Base-by-base conservation (phyloP, 2,797 vertebrate genomes). In the Vipera ursinii region DNA sequence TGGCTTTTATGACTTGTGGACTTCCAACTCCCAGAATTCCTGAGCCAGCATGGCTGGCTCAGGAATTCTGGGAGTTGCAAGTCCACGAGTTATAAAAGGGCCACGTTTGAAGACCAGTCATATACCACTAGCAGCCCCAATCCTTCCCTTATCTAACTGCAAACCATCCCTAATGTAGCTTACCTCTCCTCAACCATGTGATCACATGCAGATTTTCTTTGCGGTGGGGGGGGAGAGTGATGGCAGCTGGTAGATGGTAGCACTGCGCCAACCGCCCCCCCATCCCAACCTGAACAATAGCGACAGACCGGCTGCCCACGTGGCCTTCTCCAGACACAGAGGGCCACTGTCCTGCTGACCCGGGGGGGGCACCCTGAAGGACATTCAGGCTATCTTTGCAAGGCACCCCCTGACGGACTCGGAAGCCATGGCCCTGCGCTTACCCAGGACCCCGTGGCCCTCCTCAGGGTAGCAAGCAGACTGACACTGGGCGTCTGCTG, bases 341-440 rank as follows among this genome's bases (percentile, higher is more conserved):
- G 1, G 28, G 48, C 88, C 48, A 57, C 91, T 86, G 88, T 86
- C 17, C 9, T 6, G 26, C 24, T 0, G 3, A 28, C 57, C 38
- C 6, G 3, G 15, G 9, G 26, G 59, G 87, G 32, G 15, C 65
- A 73, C 14, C 5, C 6, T 73, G 32, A 1, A 73, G 69, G 69
- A 38, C 5, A 17, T 20, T 8, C 32, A 8, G 32, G 15, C 69
- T 0, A 38, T 8, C 15, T 73, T 3, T 3, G 0, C n/a, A 7
- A n/a, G 26, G 51, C 8, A 2, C 0, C 51, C 51, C 2, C 15
- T 20, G n/a, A 3, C 0, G 2, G 2, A 17, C 14, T 20, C 17
- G 8, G 3, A 8, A 8, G 65, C n/a, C n/a, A 6, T 1, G 5
- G 65, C 5, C 2, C 32, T 20, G 32, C 15, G 0, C 7, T 17